phyloP scores from a whole-genome alignment of 2,113 vertebrate genomes.

The Nipponia nippon region DNA sequence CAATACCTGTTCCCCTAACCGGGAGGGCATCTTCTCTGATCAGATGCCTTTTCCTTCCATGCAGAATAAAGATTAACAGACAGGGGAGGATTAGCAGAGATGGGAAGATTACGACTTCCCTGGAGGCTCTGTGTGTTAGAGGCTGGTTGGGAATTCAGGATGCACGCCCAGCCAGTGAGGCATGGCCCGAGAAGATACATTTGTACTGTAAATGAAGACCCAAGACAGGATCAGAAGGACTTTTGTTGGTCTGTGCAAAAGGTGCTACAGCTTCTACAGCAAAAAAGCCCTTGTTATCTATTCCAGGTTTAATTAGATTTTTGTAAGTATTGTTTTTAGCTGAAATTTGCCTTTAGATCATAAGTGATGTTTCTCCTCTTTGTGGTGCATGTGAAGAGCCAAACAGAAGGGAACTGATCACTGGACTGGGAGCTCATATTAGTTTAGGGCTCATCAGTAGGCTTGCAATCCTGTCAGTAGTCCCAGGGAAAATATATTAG shows the following conservation, averaged over 20 bases:
- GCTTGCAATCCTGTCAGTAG: not conserved
- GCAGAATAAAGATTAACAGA: not conserved
- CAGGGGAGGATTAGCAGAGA: not conserved
- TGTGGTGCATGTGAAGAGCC: not conserved
- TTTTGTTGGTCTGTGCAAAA: not conserved
- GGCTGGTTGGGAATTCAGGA: not conserved
- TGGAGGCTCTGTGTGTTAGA: not conserved
- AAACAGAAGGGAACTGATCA: not conserved
- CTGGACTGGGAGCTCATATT: not conserved
- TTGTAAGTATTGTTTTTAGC: not conserved
- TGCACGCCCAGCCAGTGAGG: not conserved
- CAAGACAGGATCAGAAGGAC: not conserved
- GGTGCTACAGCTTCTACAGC: not conserved
- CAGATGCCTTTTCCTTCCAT: not conserved
- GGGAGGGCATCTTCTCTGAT: not conserved
- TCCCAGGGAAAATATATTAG: not conserved
- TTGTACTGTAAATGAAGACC: not conserved
- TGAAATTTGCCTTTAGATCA: not conserved
- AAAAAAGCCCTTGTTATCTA: not conserved
- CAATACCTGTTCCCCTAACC: not conserved
- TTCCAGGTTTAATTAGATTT: not conserved
- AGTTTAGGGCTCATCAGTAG: not conserved
- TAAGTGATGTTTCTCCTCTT: not conserved
- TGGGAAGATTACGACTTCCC: not conserved
- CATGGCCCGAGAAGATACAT: rapidly evolving